These are phyloP conservation scores for Ctena decussata DNA, from an alignment of 2,888 invertebrate species.

Conservation along the genomic window DNA sequence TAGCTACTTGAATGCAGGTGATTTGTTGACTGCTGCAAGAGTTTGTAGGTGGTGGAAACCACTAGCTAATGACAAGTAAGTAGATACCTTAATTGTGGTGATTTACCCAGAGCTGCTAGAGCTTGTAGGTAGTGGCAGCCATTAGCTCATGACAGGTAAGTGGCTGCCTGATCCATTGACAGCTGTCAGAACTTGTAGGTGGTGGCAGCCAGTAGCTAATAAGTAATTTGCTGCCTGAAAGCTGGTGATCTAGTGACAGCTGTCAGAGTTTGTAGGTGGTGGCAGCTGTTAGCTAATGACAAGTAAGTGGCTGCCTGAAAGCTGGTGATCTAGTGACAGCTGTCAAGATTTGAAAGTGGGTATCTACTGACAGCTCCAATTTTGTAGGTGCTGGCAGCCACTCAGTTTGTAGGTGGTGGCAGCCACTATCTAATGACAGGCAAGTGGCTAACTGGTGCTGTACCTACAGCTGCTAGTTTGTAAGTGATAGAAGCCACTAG, in stretches of 20 bases:
- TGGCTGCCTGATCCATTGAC: constrained; percentile 73
- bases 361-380: too few relatives aligned
- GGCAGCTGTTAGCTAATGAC: constrained; percentile 79
- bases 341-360: too few relatives aligned
- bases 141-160: constrained; percentile 82
- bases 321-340: too few relatives aligned
- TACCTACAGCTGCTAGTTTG: too few relatives aligned
- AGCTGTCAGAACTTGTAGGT: constrained; percentile 75
- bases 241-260: constrained; percentile 75
- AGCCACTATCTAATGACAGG: too few relatives aligned
- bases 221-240: constrained; percentile 79
- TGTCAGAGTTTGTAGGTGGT: constrained; percentile 77
- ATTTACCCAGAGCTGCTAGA: constrained; percentile 74
- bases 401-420: too few relatives aligned
- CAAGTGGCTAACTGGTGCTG: too few relatives aligned
- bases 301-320: too few relatives aligned
- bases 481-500: too few relatives aligned
- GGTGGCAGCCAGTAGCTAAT: constrained; percentile 77
- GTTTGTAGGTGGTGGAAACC: constrained; percentile 79
- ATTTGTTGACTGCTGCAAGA: constrained; percentile 74
- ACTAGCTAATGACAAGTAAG: constrained; percentile 82
- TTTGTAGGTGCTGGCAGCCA: too few relatives aligned
- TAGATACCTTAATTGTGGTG: constrained; percentile 70
- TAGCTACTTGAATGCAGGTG: constrained; percentile 72
- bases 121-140: constrained; percentile 79